Conservation (phyloP, 2,797 vertebrate genomes). For the Rhinella marina region DNA sequence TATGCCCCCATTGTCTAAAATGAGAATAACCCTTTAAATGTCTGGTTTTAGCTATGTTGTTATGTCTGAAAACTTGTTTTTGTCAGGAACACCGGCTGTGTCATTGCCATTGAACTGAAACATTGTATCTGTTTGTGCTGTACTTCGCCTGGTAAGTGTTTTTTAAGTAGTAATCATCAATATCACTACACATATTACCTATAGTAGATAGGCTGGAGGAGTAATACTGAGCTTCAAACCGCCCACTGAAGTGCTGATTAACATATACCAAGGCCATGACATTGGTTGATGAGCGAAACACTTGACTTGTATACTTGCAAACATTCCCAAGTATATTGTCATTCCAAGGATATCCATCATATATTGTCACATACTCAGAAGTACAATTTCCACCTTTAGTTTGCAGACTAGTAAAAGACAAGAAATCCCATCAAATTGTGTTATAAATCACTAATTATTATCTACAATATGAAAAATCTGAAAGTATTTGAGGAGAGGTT, state of each 20-base stretch:
- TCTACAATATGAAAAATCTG: not conserved
- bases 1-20: too few relatives aligned
- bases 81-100: too few relatives aligned
- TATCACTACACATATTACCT: not conserved
- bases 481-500: not conserved
- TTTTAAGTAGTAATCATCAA: too few relatives aligned
- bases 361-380: not conserved
- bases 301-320: not conserved
- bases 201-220: not conserved
- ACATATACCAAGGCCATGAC: conserved; percentile 13
- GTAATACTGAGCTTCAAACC: not conserved
- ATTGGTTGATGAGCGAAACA: not conserved
- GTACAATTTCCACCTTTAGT: not conserved
- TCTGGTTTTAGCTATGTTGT: too few relatives aligned
- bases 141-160: not conserved
- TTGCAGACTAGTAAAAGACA: not conserved
- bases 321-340: not conserved
- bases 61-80: too few relatives aligned
- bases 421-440: too few relatives aligned
- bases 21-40: too few relatives aligned
- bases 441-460: not conserved
- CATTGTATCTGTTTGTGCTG: too few relatives aligned
- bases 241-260: not conserved
- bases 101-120: too few relatives aligned
- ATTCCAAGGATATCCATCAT: not conserved